Evolutionary conservation across 2,113 vertebrate genomes (phyloP), one percentile per base, ranked within the genome.

Genomic region (Archocentrus centrarchus): DNA sequence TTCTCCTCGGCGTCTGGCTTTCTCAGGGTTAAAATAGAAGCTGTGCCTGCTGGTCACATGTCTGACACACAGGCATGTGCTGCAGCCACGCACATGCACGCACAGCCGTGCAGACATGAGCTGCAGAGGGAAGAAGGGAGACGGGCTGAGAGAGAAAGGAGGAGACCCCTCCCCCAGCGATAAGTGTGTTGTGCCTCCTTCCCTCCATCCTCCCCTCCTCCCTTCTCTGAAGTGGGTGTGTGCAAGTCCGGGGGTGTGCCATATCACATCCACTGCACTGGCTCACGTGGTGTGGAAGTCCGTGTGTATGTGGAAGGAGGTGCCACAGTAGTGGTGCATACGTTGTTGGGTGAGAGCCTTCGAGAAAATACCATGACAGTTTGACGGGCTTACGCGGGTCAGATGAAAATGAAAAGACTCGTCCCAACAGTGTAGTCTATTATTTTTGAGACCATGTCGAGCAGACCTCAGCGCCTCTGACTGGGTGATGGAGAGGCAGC

Each of bases 21-120:
- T 88, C 82, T 88, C 91, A 90, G 88, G 93, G 92, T 95, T 95
- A 93, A 96, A 95, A 96, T 96, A 94, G 94, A 96, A 94, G 88
- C 92, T 86, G 18, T 80, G 90, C 66, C 77, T 88, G 91, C 86
- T 75, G 90, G 93, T 96, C 95, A 96, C 95, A 95, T 95, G 95
- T 90, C 86, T 91, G 86, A 86, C 82, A 83, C 80, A 93, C 91
- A 93, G 86, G 88, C 93, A 93, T 96, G 94, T 91, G 90, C 92
- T 91, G 86, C 81, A 83, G 86, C 85, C 2, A 11, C 15, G 15
- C 58, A 27, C 88, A 86, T 78, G 84, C 92, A 77, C 87, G 83
- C 91, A 85, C 82, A 62, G 75, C 62, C 63, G 81, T 59, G 61
- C 86, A 90, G 68, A 82, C 84, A 88, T 82, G 79, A 83, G 84